Evolutionary conservation across 2,888 invertebrate species (phyloP).

Genomic region (Erebia palarica): DNA sequence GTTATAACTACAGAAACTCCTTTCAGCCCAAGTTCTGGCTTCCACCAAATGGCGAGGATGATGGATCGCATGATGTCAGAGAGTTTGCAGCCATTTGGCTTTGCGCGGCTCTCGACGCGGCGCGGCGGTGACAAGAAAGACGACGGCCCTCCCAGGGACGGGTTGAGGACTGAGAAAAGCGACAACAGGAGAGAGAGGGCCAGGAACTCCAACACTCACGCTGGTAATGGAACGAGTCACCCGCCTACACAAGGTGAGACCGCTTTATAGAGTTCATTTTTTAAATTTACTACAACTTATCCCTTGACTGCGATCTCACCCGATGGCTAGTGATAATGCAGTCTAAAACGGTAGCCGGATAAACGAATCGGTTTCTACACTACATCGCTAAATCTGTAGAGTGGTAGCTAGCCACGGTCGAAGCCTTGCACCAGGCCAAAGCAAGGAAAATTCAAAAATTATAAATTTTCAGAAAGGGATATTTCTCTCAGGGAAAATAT

Average conservation of each 20-base stretch:
- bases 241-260: slow-evolving; percentile 72
- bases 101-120: slow-evolving; percentile 84
- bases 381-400: too few relatives aligned
- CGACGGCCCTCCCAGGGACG: slow-evolving; percentile 60
- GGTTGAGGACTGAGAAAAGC: slow-evolving; percentile 60
- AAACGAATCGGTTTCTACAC: too few relatives aligned
- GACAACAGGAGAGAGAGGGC: slow-evolving; percentile 57
- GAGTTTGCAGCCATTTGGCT: slow-evolving; percentile 85
- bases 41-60: slow-evolving; percentile 88
- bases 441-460: too few relatives aligned
- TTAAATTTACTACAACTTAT: background rate
- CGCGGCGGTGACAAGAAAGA: slow-evolving; percentile 57
- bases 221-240: slow-evolving; percentile 66
- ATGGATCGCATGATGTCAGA: slow-evolving; percentile 88
- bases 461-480: too few relatives aligned
- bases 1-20: background rate
- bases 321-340: background rate
- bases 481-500: too few relatives aligned
- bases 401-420: too few relatives aligned
- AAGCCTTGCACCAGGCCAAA: too few relatives aligned
- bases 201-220: slow-evolving; percentile 57
- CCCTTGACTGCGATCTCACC: background rate
- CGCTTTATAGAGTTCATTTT: background rate
- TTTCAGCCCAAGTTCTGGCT: slow-evolving; percentile 80
- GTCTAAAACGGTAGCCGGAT: too few relatives aligned